phyloP scores from a whole-genome alignment of 2,113 vertebrate genomes.

The Nematolebias whitei region DNA sequence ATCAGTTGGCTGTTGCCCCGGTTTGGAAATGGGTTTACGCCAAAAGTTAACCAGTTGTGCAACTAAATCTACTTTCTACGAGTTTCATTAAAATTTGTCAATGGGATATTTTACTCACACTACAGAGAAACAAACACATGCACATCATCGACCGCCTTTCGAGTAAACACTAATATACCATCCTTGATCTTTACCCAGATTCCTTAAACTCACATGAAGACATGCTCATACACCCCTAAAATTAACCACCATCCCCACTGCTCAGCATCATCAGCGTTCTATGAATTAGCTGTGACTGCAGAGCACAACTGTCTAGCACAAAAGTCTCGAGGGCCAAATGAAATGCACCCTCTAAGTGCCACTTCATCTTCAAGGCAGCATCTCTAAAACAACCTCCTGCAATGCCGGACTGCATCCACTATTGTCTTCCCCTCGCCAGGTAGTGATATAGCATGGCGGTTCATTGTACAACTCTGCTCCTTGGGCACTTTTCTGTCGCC shows the following conservation, averaged over 20 bases:
- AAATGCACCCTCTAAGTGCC: constrained; percentile 66
- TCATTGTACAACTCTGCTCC: constrained; percentile 30
- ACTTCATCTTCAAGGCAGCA: constrained; percentile 71
- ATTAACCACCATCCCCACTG: constrained; percentile 57
- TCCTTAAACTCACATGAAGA: constrained; percentile 15
- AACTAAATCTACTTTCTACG: too few species aligned
- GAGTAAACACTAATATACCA: background rate
- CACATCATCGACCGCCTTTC: too few species aligned
- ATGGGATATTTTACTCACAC: too few species aligned
- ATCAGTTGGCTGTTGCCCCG: too few species aligned
- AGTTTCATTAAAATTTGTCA: too few species aligned
- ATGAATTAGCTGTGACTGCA: constrained; percentile 55
- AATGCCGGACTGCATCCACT: constrained; percentile 16
- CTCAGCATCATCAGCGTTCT: constrained; percentile 61
- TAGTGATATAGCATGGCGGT: constrained; percentile 33
- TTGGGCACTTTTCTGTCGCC: constrained; percentile 44
- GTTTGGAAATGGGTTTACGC: too few species aligned
- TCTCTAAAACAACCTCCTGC: constrained; percentile 48
- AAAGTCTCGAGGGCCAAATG: constrained; percentile 67
- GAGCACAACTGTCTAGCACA: constrained; percentile 53
- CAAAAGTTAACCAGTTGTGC: too few species aligned
- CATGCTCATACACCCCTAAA: constrained; percentile 22
- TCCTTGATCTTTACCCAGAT: constrained; percentile 19
- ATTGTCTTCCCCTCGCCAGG: constrained; percentile 38
- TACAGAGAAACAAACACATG: too few species aligned